Conservation (phyloP, 2,113 vertebrate species). For the Gymnorhina tibicen region DNA sequence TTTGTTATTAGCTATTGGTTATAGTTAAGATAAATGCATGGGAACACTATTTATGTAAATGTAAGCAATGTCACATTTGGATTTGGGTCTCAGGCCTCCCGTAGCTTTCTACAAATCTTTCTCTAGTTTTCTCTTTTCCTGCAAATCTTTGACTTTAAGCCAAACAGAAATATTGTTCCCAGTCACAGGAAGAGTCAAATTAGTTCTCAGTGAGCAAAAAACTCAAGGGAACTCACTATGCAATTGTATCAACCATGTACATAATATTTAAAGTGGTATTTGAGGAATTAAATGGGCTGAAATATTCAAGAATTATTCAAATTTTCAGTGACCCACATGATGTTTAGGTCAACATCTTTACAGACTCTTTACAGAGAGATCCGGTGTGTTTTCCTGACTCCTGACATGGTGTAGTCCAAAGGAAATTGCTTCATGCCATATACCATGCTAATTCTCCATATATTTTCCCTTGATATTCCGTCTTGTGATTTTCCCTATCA, state of each 20-base stretch:
- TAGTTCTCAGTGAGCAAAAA: slow-evolving; percentile 3
- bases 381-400: neutral
- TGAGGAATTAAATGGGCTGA: neutral
- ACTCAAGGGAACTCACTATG: neutral
- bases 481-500: neutral
- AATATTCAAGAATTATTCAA: neutral
- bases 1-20: slow-evolving; percentile 65
- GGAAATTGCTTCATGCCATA: neutral
- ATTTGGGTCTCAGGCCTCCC: slow-evolving; percentile 56
- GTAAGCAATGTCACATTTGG: slow-evolving; percentile 47
- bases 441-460: neutral
- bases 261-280: neutral
- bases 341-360: neutral
- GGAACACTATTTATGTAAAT: slow-evolving; percentile 64
- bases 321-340: neutral
- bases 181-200: slow-evolving; percentile 42
- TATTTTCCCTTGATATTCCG: neutral
- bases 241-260: neutral
- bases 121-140: slow-evolving; percentile 13
- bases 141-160: slow-evolving; percentile 28
- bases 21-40: slow-evolving; percentile 69
- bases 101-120: slow-evolving; percentile 49
- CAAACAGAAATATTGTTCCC: slow-evolving; percentile 33
- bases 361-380: neutral
- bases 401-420: neutral